Evolutionary conservation across 1,140 invertebrate genomes (phyloP).

Genomic region (Varroa destructor): DNA sequence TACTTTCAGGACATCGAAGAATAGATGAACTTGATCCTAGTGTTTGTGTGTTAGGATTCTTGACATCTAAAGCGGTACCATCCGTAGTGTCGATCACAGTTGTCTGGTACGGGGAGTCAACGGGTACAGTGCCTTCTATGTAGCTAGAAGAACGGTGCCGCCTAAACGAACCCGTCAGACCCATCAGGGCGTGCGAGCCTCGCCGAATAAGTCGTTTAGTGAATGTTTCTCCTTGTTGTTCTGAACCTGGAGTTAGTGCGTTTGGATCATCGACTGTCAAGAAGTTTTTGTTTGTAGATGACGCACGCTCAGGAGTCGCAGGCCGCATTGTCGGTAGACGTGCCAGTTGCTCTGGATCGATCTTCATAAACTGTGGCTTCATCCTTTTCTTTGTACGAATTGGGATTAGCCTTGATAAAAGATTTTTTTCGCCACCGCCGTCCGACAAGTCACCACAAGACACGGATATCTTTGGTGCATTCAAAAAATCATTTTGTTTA

Average conservation of each 20-base stretch:
- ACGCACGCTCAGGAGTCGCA: background rate
- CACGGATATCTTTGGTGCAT: background rate
- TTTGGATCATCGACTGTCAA: background rate
- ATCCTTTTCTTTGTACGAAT: slow-evolving; percentile 2
- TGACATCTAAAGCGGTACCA: slow-evolving; percentile 4
- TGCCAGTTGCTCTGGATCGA: background rate
- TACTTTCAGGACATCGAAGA: background rate
- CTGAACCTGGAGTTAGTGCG: background rate
- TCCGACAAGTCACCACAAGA: background rate
- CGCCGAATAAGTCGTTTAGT: slow-evolving; percentile 6
- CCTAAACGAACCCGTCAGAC: slow-evolving; percentile 11
- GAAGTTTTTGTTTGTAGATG: background rate
- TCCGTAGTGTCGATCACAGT: slow-evolving; percentile 12
- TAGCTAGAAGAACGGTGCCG: slow-evolving; percentile 6
- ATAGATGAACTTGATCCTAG: slow-evolving; percentile 8
- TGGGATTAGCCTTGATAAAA: slow-evolving; percentile 6
- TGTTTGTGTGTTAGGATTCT: background rate
- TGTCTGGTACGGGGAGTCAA: slow-evolving; percentile 1
- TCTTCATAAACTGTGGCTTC: slow-evolving; percentile 3
- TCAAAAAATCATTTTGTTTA: background rate
- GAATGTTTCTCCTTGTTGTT: background rate
- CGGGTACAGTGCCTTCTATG: slow-evolving; percentile 2
- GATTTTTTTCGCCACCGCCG: background rate
- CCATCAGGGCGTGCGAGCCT: slow-evolving; percentile 3
- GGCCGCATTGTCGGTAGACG: slow-evolving; percentile 16